These are phyloP conservation scores for Heloderma charlesbogerti DNA, from an alignment of 2,113 vertebrate genomes.

Conservation along the genomic window DNA sequence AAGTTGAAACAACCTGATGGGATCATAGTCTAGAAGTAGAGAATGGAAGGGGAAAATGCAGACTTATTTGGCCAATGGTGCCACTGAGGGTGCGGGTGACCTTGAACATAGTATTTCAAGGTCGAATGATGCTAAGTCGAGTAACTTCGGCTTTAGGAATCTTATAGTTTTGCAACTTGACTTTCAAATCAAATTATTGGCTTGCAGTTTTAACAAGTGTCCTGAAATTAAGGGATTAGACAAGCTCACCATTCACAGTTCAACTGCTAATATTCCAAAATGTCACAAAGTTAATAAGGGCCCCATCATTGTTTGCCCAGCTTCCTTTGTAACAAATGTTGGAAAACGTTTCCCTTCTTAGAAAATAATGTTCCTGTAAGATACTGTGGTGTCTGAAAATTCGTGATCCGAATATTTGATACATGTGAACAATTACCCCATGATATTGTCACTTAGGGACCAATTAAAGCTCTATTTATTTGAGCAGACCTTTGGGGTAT, in stretches of 20 bases:
- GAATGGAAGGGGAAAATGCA: not conserved
- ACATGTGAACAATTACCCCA: not conserved
- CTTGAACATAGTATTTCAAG: not conserved
- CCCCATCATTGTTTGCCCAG: not conserved
- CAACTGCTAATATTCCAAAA: not conserved
- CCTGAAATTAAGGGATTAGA: not conserved
- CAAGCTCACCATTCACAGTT: not conserved
- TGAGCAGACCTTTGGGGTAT: too few species aligned
- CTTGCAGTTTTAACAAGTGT: not conserved
- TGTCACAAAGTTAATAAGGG: not conserved
- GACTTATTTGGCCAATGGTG: not conserved
- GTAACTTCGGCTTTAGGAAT: too few species aligned
- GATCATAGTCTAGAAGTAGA: not conserved
- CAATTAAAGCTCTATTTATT: too few species aligned
- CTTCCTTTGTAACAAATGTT: not conserved
- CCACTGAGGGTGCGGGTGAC: not conserved
- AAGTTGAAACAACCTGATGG: slow-evolving; percentile 32
- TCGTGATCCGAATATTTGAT: too few species aligned
- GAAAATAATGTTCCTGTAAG: not conserved
- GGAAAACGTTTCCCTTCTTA: not conserved
- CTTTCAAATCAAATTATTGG: not conserved
- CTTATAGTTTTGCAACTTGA: not conserved
- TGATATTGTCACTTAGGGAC: too few species aligned
- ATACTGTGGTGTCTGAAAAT: not conserved
- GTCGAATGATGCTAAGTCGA: not conserved